Evolutionary conservation across 2,797 vertebrate genomes (phyloP), one percentile per base, ranked within the genome.

Genomic region (Gymnoscopelus microlampas): DNA sequence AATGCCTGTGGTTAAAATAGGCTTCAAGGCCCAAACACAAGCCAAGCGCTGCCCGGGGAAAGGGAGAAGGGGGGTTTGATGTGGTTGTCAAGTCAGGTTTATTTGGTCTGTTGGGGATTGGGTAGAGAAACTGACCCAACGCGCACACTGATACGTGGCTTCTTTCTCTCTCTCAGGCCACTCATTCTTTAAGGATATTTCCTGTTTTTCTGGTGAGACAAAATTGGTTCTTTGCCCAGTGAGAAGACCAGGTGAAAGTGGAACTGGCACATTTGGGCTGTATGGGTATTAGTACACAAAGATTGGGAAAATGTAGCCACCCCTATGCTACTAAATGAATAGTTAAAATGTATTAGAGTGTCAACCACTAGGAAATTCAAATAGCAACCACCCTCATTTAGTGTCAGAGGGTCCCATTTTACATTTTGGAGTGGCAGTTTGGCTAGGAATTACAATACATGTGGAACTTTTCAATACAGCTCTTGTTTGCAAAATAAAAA

Each of bases 81-180:
- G 89, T 96, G 95, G 95, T 94, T 97, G 96, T 97, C 96, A 97
- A 92, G 88, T 95, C 63, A 75, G 88, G 93, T 98, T 97, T 97
- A 92, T 81, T 85, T 86, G 83, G 88, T 76, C 87, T 79, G 83
- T 90, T 80, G 78, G 89, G 77, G 78, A 87, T 79, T 82, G 82
- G 91, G 87, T 87, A 81, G 82, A 91, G 87, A 81, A 79, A 83
- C 35, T 92, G 91, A 94, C 90, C 90, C 77, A 88, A 87, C 82
- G 82, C 86, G 90, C 83, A 81, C 58, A 81, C 71, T 73, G 92
- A 91, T 84, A 83, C 83, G 78, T 79, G 91, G 89, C 86, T 79
- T 65, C 44, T 29, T 15, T 60, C 15, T 48, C n/a, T n/a, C 9
- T 44, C 39, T 44, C 9, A 44, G 39, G 39, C 7, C 39, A 44